A percentile compares a stretch with the other conserved stretches of the same genome.
Conservation (phyloP, 2,888 invertebrate genomes). For the Chymomyza procnemis region DNA sequence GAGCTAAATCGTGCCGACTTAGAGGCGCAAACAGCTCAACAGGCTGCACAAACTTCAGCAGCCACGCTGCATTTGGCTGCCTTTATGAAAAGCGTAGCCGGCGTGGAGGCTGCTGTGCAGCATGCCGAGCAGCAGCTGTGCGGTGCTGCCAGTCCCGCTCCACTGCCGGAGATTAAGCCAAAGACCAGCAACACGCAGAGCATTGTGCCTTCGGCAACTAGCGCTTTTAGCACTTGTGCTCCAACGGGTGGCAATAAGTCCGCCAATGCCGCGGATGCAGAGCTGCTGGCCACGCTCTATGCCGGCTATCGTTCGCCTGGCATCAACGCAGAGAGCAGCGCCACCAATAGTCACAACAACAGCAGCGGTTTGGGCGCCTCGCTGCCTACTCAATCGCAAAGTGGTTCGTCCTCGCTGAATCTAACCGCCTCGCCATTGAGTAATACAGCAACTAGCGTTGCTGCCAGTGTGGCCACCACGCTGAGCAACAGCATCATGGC, state of each 20-base stretch:
- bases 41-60: slow-evolving; percentile 55
- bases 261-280: slow-evolving; percentile 53
- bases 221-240: slow-evolving; percentile 74
- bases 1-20: slow-evolving; percentile 74
- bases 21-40: slow-evolving; percentile 47
- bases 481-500: slow-evolving; percentile 37
- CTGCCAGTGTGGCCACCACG: slow-evolving; percentile 50
- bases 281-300: slow-evolving; percentile 68
- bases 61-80: slow-evolving; percentile 75
- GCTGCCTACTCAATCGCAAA: slow-evolving; percentile 71
- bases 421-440: slow-evolving; percentile 75
- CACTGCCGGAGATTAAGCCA: slow-evolving; percentile 8
- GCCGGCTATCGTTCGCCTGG: slow-evolving; percentile 47
- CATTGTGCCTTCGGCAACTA: slow-evolving; percentile 74
- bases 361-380: slow-evolving; percentile 74
- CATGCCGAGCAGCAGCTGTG: slow-evolving; percentile 57
- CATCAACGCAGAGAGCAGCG: slow-evolving; percentile 22
- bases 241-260: slow-evolving; percentile 38
- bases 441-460: slow-evolving; percentile 48
- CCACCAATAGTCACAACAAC: slow-evolving; percentile 51
- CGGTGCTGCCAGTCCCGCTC: slow-evolving; percentile 15
- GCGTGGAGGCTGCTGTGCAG: slow-evolving; percentile 72
- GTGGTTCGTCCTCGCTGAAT: slow-evolving; percentile 68
- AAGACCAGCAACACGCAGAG: slow-evolving; percentile 20
- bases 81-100: slow-evolving; percentile 75